A percentile compares a stretch with the other conserved stretches of the same genome.
Evolutionary conservation across 1,140 invertebrate species (phyloP).

Genomic region (Rhopalosiphum padi): DNA sequence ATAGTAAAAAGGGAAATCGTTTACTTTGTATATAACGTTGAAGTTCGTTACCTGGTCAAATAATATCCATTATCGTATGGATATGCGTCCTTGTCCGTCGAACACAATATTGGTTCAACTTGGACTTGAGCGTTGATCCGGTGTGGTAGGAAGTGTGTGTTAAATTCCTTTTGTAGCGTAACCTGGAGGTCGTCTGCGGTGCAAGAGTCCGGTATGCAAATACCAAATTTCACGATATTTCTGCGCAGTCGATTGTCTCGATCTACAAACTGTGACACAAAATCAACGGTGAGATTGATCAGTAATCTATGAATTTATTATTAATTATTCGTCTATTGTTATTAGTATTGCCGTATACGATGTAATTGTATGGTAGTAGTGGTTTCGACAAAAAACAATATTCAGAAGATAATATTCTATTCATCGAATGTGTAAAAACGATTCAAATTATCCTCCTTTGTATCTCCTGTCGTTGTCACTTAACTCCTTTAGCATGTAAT

Average conservation of each 20-base stretch:
- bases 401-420: not conserved
- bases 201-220: slow-evolving; percentile 56
- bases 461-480: not conserved
- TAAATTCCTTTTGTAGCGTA: slow-evolving; percentile 40
- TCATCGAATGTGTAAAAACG: not conserved
- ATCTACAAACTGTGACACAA: not conserved
- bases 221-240: not conserved
- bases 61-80: slow-evolving; percentile 43
- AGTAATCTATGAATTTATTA: not conserved
- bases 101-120: slow-evolving; percentile 47
- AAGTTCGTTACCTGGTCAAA: slow-evolving; percentile 27
- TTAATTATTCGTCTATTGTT: not conserved
- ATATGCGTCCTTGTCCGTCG: not conserved
- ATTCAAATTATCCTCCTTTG: not conserved
- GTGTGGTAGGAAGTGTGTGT: slow-evolving; percentile 3
- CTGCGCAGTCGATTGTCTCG: not conserved
- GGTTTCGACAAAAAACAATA: not conserved
- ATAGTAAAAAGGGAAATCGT: not conserved
- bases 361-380: not conserved
- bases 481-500: not conserved
- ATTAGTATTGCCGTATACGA: not conserved
- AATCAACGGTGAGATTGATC: not conserved
- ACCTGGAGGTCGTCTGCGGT: slow-evolving; percentile 27
- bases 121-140: slow-evolving; percentile 31
- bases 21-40: not conserved